Evolutionary conservation across 1,140 invertebrate species (phyloP).

Genomic region (Philopotamus ludificatus): DNA sequence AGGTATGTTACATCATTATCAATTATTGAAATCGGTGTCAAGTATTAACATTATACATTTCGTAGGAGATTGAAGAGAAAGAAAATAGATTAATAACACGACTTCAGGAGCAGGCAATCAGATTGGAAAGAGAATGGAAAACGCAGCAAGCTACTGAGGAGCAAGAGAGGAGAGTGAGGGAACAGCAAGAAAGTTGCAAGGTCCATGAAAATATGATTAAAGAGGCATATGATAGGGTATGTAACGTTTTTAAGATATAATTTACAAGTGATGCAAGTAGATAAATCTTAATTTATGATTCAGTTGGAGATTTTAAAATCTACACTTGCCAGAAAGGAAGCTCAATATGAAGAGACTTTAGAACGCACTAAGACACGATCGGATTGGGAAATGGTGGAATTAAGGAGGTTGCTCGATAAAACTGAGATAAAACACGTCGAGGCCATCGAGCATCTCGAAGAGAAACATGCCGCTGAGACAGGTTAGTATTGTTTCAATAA

Average conservation of each 20-base stretch:
- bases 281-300: constrained; percentile 6
- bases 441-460: constrained; percentile 48
- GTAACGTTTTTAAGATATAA: constrained; percentile 6
- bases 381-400: constrained; percentile 54
- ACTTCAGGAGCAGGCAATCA: constrained; percentile 27
- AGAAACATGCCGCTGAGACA: constrained; percentile 50
- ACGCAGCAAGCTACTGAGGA: constrained; percentile 1
- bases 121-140: constrained; percentile 18
- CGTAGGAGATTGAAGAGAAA: constrained; percentile 35
- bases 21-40: too few species aligned
- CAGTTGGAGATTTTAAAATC: constrained; percentile 54
- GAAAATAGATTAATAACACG: constrained; percentile 29
- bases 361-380: constrained; percentile 50
- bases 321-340: constrained; percentile 48
- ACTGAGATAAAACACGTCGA: constrained; percentile 52
- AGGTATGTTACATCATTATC: too few species aligned
- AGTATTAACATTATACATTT: too few species aligned
- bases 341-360: constrained; percentile 47
- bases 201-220: constrained; percentile 29
- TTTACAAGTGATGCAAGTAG: neutral
- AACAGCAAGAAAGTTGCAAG: constrained; percentile 22
- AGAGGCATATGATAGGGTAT: constrained; percentile 32
- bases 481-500: constrained; percentile 40
- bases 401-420: constrained; percentile 51
- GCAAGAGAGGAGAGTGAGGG: constrained; percentile 16